These are phyloP conservation scores for Orius insidiosus DNA, from an alignment of 1,140 invertebrate genomes.

Conservation along the genomic window DNA sequence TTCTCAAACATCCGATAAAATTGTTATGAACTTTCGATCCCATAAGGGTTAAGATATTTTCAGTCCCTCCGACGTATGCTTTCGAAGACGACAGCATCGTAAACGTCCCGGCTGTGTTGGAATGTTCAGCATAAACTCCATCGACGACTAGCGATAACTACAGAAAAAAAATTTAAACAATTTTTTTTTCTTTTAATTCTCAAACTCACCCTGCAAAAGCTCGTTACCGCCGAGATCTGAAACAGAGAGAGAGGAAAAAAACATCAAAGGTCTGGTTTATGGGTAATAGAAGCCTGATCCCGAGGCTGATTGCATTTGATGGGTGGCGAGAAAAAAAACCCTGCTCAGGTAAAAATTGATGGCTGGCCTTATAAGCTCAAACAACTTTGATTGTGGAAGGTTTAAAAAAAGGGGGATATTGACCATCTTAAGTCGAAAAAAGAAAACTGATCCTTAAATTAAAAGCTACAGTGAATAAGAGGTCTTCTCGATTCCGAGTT, in stretches of 20 bases:
- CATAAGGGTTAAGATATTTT: slow-evolving; percentile 57
- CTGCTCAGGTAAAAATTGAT: too few species aligned
- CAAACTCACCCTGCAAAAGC: slow-evolving; percentile 66
- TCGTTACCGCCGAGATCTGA: slow-evolving; percentile 67
- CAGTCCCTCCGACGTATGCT: slow-evolving; percentile 76
- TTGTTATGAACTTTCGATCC: slow-evolving; percentile 72
- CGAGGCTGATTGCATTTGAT: neutral
- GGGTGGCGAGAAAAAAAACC: too few species aligned
- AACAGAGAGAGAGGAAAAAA: slow-evolving; percentile 24
- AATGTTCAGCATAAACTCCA: slow-evolving; percentile 76
- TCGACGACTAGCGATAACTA: slow-evolving; percentile 84
- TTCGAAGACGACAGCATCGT: slow-evolving; percentile 71
- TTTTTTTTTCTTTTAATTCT: neutral
- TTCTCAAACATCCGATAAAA: slow-evolving; percentile 88
- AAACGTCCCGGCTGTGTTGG: slow-evolving; percentile 81
- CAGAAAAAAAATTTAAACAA: slow-evolving; percentile 23
- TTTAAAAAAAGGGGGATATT: too few species aligned
- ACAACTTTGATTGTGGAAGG: too few species aligned
- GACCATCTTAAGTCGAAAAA: too few species aligned
- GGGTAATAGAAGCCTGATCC: neutral
- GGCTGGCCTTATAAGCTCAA: too few species aligned
- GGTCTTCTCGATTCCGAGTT: too few species aligned
- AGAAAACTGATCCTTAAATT: too few species aligned
- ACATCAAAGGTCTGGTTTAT: slow-evolving; percentile 7
- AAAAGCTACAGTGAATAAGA: too few species aligned